phyloP scores from a whole-genome alignment of 2,113 vertebrate species.

The Craseonycteris thonglongyai region DNA sequence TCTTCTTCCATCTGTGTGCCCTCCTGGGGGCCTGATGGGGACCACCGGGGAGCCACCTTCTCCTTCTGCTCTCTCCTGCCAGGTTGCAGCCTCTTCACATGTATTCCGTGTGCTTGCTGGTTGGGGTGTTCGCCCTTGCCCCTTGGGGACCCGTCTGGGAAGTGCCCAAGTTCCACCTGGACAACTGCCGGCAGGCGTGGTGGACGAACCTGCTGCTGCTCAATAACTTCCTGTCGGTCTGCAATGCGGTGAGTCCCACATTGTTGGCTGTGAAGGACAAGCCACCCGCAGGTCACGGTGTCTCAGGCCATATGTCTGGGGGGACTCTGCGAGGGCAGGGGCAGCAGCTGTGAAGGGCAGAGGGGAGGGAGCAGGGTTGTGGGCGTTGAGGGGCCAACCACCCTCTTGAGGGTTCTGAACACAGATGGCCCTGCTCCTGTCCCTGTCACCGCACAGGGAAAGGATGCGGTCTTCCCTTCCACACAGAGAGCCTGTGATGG shows the following conservation, averaged over 20 bases:
- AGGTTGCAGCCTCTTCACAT: slow-evolving; percentile 82
- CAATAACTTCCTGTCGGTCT: slow-evolving; percentile 82
- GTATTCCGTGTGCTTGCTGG: slow-evolving; percentile 75
- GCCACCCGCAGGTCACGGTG: fast-evolving
- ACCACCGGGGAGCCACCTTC: fast-evolving
- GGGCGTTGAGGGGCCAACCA: fast-evolving
- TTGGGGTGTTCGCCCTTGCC: slow-evolving; percentile 71
- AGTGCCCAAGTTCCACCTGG: slow-evolving; percentile 76
- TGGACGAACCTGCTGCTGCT: slow-evolving; percentile 87
- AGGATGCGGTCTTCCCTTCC: neutral
- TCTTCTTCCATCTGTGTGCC: fast-evolving
- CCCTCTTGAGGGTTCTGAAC: fast-evolving
- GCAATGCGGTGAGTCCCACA: slow-evolving; percentile 75
- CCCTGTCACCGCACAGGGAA: fast-evolving
- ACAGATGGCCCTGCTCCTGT: neutral
- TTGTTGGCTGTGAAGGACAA: fast-evolving
- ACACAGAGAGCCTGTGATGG: neutral
- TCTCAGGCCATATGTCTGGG: fast-evolving
- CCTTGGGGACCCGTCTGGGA: slow-evolving; percentile 83
- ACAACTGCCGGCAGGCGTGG: slow-evolving; percentile 84
- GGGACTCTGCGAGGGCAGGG: neutral
- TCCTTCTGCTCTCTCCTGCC: neutral
- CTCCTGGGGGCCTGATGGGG: fast-evolving
- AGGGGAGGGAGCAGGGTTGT: neutral
- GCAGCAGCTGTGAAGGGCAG: neutral